These are phyloP conservation scores for Origma solitaria DNA, from an alignment of 2,113 vertebrate species.

Conservation along the genomic window DNA sequence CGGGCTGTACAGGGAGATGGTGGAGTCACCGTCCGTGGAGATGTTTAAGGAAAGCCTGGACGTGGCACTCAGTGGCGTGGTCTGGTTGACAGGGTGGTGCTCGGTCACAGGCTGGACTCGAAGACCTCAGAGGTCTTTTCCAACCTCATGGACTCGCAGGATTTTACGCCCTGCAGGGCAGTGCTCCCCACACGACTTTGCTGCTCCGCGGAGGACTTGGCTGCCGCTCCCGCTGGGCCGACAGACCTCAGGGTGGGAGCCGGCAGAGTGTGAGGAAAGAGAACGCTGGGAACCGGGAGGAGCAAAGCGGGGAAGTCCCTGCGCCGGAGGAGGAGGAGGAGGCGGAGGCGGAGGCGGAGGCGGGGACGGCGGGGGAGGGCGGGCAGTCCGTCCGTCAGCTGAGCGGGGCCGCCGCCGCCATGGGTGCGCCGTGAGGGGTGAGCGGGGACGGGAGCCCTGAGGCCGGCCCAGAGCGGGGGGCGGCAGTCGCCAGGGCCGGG, in stretches of 20 bases:
- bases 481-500: not conserved
- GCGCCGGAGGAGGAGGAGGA: not conserved
- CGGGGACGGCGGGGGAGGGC: not conserved
- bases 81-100: not conserved
- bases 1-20: not conserved
- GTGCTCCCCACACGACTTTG: not conserved
- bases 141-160: not conserved
- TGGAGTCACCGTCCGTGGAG: not conserved
- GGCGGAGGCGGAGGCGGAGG: not conserved
- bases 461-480: not conserved
- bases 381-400: conserved; percentile 4
- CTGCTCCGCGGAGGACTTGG: accelerated
- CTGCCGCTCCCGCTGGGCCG: not conserved
- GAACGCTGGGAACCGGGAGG: accelerated
- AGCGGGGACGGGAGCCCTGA: not conserved
- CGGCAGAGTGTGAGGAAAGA: accelerated
- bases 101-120: not conserved
- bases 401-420: not conserved
- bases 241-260: accelerated
- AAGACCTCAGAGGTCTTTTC: not conserved
- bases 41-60: not conserved
- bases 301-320: not conserved
- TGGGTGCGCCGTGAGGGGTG: conserved; percentile 6
- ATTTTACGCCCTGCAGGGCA: accelerated
- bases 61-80: not conserved